These are phyloP conservation scores for Sinodicranocentrus sp. DNA, from an alignment of 2,888 invertebrate genomes.

Conservation along the genomic window DNA sequence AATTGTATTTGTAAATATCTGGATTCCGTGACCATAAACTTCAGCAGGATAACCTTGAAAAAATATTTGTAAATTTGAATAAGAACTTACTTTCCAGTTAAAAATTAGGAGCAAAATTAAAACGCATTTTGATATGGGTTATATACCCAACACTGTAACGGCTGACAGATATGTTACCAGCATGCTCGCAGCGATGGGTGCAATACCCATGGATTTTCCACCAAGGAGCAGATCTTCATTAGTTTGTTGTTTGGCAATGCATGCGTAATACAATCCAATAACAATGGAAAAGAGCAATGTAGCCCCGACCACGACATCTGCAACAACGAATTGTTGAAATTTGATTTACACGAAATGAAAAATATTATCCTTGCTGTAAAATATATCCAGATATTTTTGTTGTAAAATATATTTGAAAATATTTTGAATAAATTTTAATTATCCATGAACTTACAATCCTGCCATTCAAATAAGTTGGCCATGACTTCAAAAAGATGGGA, in stretches of 20 bases:
- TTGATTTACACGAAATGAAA: not conserved
- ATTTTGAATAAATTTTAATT: not conserved
- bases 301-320: conserved; percentile 71
- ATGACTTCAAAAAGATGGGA: conserved; percentile 5
- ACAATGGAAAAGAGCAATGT: conserved; percentile 72
- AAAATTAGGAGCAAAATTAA: conserved; percentile 1
- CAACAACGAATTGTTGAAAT: not conserved
- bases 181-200: conserved; percentile 75
- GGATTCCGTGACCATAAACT: conserved; percentile 73
- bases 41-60: conserved; percentile 74
- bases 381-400: not conserved
- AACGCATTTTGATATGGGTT: too few species aligned
- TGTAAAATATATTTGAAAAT: conserved; percentile 1
- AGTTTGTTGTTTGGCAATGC: conserved; percentile 72
- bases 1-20: conserved; percentile 72
- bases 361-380: not conserved
- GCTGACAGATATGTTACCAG: conserved; percentile 75
- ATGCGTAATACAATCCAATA: conserved; percentile 75
- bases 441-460: conserved; percentile 64
- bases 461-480: conserved; percentile 69
- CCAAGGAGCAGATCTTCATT: conserved; percentile 75
- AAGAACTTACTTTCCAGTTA: too few species aligned
- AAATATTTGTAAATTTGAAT: too few species aligned
- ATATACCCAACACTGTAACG: conserved; percentile 75
- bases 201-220: conserved; percentile 74